A percentile compares a stretch with the other conserved stretches of the same genome.
Conservation (phyloP, 1,140 invertebrate species). For the Scaptomyza montana region DNA sequence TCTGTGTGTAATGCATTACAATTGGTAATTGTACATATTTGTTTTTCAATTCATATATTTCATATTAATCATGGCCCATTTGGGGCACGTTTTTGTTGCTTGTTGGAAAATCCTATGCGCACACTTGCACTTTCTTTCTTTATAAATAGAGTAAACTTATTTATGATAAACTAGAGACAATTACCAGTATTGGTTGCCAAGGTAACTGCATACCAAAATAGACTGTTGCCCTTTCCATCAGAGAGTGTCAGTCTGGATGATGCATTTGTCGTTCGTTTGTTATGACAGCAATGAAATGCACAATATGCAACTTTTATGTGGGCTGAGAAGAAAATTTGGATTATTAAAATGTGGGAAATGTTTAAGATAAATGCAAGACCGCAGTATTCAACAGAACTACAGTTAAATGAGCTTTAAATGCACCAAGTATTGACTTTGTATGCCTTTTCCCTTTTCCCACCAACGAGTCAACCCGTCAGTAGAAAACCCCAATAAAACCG, state of each 20-base stretch:
- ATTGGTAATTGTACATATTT: conserved; percentile 53
- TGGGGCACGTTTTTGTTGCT: conserved; percentile 23
- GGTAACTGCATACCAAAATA: not conserved
- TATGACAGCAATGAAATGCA: not conserved
- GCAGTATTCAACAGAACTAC: too few relatives aligned
- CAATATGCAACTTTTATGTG: not conserved
- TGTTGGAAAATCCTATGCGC: not conserved
- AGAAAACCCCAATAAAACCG: too few relatives aligned
- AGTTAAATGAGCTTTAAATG: too few relatives aligned
- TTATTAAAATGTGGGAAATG: too few relatives aligned
- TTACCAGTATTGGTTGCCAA: not conserved
- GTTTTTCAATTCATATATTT: conserved; percentile 12
- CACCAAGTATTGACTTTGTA: too few relatives aligned
- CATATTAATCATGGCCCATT: conserved; percentile 29
- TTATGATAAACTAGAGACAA: not conserved
- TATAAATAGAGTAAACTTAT: conserved; percentile 1
- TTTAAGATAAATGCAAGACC: too few relatives aligned
- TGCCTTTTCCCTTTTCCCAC: too few relatives aligned
- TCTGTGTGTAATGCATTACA: conserved; percentile 68
- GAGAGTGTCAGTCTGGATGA: conserved; percentile 1
- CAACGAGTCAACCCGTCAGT: too few relatives aligned
- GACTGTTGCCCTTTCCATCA: not conserved
- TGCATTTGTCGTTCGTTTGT: conserved; percentile 1
- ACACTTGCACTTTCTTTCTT: too few relatives aligned
- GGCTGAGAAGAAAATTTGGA: not conserved